Evolutionary conservation across 64 coral and sea anemone genomes (phyloP), one percentile per base, ranked within the genome.

Genomic region (Orbicella faveolata): DNA sequence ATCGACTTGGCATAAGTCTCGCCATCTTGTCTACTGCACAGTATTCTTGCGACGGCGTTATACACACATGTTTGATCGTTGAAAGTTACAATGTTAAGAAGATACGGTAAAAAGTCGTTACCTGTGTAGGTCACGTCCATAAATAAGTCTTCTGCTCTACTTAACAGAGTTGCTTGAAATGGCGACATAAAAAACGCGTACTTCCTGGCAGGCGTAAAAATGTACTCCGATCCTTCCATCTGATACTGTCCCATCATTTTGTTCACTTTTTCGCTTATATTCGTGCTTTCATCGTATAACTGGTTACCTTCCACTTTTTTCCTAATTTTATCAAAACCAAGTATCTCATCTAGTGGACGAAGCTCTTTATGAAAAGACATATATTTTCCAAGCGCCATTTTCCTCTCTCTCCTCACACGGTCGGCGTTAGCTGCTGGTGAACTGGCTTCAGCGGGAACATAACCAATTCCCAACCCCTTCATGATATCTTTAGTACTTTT

Each of bases 171-270:
- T 26, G 20, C 57, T 55, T 94, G 92, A 75, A 48, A 89, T 19
- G 87, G 87, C 0, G 92, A 79, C 87, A 84, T 89, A 79, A 94
- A 94, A 77, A 94, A 94, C 2, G 92, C 79, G 76, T 89, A 69
- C 20, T 83, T 94, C 85, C 92, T 83, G 19, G 37, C 66, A 57
- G 80, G 87, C 19, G 70, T 77, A 66, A 94, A 88, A 17, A 88
- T 59, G 30, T 88, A 88, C 52, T 88, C 73, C 30, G 35, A 76
- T 59, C 86, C 86, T 76, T 88, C 70, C 70, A 88, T 88, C 52
- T 88, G 48, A 59, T 88, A 88, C 18, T 88, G 86, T 61, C 86
- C 86, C 86, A 88, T 88, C 86, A 88, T 74, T 59, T 57, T 23
- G 52, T 88, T 88, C 3, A 88, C 86, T 88, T 88, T 34, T 52